A percentile compares a stretch with the other conserved stretches of the same genome.
Conservation (phyloP, 2,888 invertebrate genomes). For the Dynastes maya region DNA sequence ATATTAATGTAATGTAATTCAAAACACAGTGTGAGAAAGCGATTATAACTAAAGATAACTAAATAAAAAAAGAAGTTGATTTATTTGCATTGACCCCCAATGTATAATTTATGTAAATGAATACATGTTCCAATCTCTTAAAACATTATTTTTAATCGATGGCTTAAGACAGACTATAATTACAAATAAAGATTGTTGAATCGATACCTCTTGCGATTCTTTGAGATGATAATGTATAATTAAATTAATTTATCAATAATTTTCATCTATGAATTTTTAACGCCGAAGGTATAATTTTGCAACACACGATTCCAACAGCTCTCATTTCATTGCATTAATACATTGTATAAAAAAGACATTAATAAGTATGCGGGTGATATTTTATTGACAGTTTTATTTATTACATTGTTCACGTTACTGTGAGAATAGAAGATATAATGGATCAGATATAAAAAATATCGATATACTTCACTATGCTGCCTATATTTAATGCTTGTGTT, state of each 20-base stretch:
- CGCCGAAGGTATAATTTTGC: neutral
- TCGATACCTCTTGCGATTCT: neutral
- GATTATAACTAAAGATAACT: too few relatives aligned
- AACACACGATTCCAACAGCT: neutral
- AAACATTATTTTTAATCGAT: neutral
- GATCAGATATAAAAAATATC: neutral
- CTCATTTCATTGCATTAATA: neutral
- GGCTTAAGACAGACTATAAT: constrained; percentile 2
- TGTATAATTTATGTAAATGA: constrained; percentile 7
- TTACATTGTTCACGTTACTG: neutral
- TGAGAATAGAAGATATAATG: too few relatives aligned
- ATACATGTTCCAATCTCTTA: neutral
- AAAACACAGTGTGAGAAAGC: too few relatives aligned
- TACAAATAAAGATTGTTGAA: neutral
- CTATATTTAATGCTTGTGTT: too few relatives aligned
- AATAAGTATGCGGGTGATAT: neutral
- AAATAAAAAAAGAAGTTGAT: too few relatives aligned
- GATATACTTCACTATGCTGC: too few relatives aligned
- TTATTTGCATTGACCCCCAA: too few relatives aligned
- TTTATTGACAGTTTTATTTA: neutral
- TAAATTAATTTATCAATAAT: constrained; percentile 14
- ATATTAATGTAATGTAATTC: too few relatives aligned
- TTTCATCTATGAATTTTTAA: neutral
- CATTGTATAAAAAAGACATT: neutral
- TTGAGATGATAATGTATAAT: constrained; percentile 2